Percentiles rank a stretch among this genome's conserved stretches.
Evolutionary conservation across 2,888 invertebrate genomes (phyloP).

Genomic region (Lycaena phlaeas): DNA sequence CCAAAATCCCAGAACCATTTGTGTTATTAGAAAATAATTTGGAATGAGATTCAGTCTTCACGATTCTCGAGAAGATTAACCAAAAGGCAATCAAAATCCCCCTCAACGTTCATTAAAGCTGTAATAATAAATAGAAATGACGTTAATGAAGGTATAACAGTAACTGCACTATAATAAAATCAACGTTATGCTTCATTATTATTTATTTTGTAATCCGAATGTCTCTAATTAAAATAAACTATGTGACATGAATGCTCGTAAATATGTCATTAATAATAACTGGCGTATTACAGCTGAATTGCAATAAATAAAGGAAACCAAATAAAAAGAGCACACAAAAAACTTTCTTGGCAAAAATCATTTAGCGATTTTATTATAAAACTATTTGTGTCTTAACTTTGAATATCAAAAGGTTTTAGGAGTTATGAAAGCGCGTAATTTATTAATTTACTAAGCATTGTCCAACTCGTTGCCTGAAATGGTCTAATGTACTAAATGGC

Average conservation of each 20-base stretch:
- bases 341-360: too few relatives aligned
- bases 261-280: slow-evolving; percentile 1
- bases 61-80: slow-evolving; percentile 2
- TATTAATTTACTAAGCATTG: slow-evolving; percentile 1
- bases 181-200: slow-evolving; percentile 4
- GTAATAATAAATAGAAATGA: slow-evolving; percentile 4
- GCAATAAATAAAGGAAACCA: too few relatives aligned
- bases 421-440: background rate
- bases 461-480: background rate
- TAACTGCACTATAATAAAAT: slow-evolving; percentile 1
- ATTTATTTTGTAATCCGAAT: slow-evolving; percentile 7
- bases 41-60: slow-evolving; percentile 1
- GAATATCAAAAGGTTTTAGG: background rate
- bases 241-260: background rate
- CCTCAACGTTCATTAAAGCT: background rate
- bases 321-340: too few relatives aligned
- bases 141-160: slow-evolving; percentile 5
- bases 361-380: too few relatives aligned
- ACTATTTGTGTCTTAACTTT: too few relatives aligned
- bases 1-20: background rate
- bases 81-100: slow-evolving; percentile 1
- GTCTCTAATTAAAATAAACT: slow-evolving; percentile 5
- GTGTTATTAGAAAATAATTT: too few relatives aligned
- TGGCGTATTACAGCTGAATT: too few relatives aligned
- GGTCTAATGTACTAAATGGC: background rate